Percentiles rank a stretch among this genome's conserved stretches.
phyloP scores from a whole-genome alignment of 2,888 invertebrate species.

The Clostera curtula region DNA sequence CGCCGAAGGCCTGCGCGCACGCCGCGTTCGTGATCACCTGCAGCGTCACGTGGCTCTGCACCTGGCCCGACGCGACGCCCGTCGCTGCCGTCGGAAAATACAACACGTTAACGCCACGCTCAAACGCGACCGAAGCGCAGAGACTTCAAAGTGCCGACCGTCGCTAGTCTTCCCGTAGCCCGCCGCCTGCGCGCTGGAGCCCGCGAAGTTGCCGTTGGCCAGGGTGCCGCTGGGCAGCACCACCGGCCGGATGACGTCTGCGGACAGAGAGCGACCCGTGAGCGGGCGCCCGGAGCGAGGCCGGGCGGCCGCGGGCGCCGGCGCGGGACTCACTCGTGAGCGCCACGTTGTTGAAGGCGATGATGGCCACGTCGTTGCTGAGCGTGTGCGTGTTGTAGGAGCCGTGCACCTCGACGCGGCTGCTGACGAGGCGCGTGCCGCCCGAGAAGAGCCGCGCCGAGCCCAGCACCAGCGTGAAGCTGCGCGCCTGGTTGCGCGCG shows the following conservation, averaged over 20 bases:
- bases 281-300: neutral
- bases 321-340: conserved; percentile 23
- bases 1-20: conserved; percentile 35
- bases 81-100: conserved; percentile 18
- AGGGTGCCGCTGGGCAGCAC: conserved; percentile 26
- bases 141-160: conserved; percentile 18
- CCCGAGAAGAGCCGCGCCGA: conserved; percentile 27
- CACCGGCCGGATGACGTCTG: conserved; percentile 36
- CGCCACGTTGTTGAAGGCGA: conserved; percentile 18
- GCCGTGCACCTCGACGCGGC: conserved; percentile 23
- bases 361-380: conserved; percentile 26
- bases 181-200: conserved; percentile 31
- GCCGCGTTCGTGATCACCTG: conserved; percentile 44
- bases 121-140: neutral
- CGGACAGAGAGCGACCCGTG: neutral
- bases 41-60: conserved; percentile 55
- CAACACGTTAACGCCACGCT: neutral
- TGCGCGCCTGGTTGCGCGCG: conserved; percentile 27
- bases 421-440: conserved; percentile 23
- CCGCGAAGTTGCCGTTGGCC: conserved; percentile 27
- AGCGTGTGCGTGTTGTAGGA: conserved; percentile 22
- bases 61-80: conserved; percentile 31
- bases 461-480: conserved; percentile 35
- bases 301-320: neutral
- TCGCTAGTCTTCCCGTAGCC: conserved; percentile 47